phyloP scores from a whole-genome alignment of 2,888 invertebrate genomes.

The Lucinisca nassula region DNA sequence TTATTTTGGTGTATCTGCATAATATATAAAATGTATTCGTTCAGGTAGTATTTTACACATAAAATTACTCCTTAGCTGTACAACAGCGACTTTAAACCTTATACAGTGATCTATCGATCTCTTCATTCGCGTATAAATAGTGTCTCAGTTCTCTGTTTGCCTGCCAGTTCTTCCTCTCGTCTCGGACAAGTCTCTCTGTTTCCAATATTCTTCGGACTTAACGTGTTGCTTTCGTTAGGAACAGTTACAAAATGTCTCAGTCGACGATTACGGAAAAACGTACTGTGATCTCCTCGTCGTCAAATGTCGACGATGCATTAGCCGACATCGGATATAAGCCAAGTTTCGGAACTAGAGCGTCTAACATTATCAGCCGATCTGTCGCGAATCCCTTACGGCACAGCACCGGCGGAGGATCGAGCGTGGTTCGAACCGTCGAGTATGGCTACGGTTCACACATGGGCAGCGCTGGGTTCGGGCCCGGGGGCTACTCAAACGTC shows the following conservation, averaged over 20 bases:
- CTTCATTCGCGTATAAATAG: neutral
- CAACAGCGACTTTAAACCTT: neutral
- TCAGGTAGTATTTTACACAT: constrained; percentile 69
- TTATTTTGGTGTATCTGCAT: constrained; percentile 62
- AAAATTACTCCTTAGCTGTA: neutral
- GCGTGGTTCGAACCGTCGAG: constrained; percentile 75
- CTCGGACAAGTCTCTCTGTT: neutral
- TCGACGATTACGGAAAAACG: constrained; percentile 82
- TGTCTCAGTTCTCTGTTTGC: neutral
- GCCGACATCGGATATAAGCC: constrained; percentile 76
- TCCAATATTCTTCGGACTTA: neutral
- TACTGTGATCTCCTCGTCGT: constrained; percentile 78
- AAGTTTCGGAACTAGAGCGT: constrained; percentile 73
- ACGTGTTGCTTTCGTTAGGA: neutral
- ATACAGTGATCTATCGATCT: constrained; percentile 18
- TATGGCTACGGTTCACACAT: constrained; percentile 69
- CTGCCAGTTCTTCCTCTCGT: neutral
- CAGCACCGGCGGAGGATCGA: constrained; percentile 64
- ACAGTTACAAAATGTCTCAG: constrained; percentile 71
- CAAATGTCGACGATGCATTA: constrained; percentile 63
- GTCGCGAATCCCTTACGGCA: constrained; percentile 62
- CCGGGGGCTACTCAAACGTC: constrained; percentile 81
- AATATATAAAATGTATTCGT: constrained; percentile 68
- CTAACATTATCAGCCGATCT: constrained; percentile 74
- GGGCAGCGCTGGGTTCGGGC: constrained; percentile 66